Base-by-base conservation (phyloP, 1,140 invertebrate species). In the Bilobella aurantiaca region DNA sequence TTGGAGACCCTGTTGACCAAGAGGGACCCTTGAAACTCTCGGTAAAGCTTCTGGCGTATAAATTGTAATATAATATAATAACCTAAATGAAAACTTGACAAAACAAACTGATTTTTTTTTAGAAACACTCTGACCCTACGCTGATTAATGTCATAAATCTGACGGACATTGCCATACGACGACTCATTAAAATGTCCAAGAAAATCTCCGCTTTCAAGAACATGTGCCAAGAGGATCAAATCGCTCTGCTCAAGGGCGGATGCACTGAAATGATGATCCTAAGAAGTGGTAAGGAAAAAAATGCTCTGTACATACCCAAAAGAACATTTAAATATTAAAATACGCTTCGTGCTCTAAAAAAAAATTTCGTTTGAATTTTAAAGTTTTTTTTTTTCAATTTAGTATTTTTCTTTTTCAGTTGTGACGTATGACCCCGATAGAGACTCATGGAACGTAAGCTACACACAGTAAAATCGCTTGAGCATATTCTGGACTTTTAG, bases 241-340 rank as follows among this genome's bases (percentile, higher is more conserved):
- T 95, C 53, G 89, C 90, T 21, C 77, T 95, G 16, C 76, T 95
- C 0, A 95, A 96, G 78, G 90, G 90, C 12, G 86, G 87, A 0
- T 91, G 89, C 67, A 91, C 89, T 61, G 90, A 96, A 79, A 90
- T 96, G 83, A 89, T 96, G 87, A 88, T 95, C 32, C 80, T 96
- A 23, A 81, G 91, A 30, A 91, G 91, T 66, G 89, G 87, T 87
- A 77, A 71, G 68, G 61, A 64, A n/a, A n/a, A n/a, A n/a, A n/a
- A n/a, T n/a, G n/a, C n/a, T n/a, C n/a, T n/a, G n/a, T n/a, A n/a
- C n/a, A n/a, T n/a, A n/a, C n/a, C n/a, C n/a, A n/a, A n/a, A n/a
- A n/a, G n/a, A n/a, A n/a, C n/a, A n/a, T n/a, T n/a, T n/a, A n/a
- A n/a, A n/a, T n/a, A n/a, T n/a, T n/a, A n/a, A n/a, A n/a, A n/a